phyloP scores from a whole-genome alignment of 2,888 invertebrate genomes.

The Ectemnius continuus region DNA sequence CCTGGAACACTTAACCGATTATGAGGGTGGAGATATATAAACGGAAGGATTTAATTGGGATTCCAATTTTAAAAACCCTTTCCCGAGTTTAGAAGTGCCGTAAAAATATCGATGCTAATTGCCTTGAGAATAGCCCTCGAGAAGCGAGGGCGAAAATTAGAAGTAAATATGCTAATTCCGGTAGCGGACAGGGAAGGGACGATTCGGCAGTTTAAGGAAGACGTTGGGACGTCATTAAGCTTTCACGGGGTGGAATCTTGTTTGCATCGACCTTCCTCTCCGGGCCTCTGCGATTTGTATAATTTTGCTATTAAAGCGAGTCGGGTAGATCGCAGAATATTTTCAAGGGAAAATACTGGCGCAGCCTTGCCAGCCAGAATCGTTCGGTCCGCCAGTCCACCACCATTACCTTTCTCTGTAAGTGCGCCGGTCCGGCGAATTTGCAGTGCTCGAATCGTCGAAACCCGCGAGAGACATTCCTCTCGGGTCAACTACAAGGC shows the following conservation, averaged over 20 bases:
- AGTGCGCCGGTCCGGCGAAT: neutral
- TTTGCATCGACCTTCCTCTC: conserved; percentile 15
- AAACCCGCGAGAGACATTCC: conserved; percentile 19
- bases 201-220: conserved; percentile 8
- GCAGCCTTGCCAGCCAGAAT: neutral
- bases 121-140: neutral
- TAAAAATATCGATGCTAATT: conserved; percentile 4
- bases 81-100: neutral
- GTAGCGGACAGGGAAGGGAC: neutral
- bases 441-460: conserved; percentile 12
- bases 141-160: conserved; percentile 4
- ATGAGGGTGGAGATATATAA: neutral
- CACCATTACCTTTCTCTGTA: neutral
- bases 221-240: conserved; percentile 25
- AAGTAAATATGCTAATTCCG: conserved; percentile 16
- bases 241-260: conserved; percentile 21
- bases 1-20: neutral
- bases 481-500: conserved; percentile 27
- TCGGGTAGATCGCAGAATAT: conserved; percentile 2
- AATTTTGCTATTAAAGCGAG: conserved; percentile 20
- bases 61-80: neutral
- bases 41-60: neutral
- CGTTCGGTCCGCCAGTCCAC: neutral
- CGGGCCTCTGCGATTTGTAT: conserved; percentile 24
- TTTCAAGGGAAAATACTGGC: conserved; percentile 3